Evolutionary conservation across 2,888 invertebrate genomes (phyloP), one percentile per base, ranked within the genome.

Genomic region (Ashinkailepas kermadecensis): DNA sequence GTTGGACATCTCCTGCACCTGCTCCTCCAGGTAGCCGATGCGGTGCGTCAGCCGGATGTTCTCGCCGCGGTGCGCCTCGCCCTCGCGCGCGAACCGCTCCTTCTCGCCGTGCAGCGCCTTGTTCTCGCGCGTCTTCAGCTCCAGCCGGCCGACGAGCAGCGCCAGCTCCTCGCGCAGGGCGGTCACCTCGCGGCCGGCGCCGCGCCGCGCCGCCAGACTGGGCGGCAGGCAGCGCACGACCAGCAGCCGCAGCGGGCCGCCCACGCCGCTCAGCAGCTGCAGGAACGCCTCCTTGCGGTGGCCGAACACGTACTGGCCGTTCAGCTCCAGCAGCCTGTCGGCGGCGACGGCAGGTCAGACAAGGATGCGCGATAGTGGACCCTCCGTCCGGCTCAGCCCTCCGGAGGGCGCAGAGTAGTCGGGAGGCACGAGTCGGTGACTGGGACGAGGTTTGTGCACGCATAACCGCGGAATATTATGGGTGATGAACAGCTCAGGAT

Each of bases 21-120:
- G 95, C 86, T 95, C 95, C 87, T 96, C 95, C 82, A 96, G 90
- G 87, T 95, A 95, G 3, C 94, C 94, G 86, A 95, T 95, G 85
- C 95, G 90, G 87, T 95, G 95, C 21, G 94, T 94, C 83, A 95
- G 90, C 81, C 95, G 90, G 83, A 94, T 91, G 88, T 95, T 95
- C 88, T 95, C 95, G 64, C 82, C 82, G 58, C 82, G 82, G 23
- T 79, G n/a, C 83, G 87, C 87, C 21, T 90, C 89, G 84, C 92
- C 92, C 86, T 85, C 83, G 82, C 84, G 83, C 79, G 84, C 65
- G 81, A 83, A 82, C 81, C 84, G 83, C 82, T 85, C 86, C 80
- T 85, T 85, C 79, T 86, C 86, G 81, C 81, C 84, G 39, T 84
- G 83, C 7, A 85, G 82, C 81, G 85, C 85, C 80, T 85, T 83